Percentiles rank a stretch among this genome's conserved stretches.
Evolutionary conservation across 2,113 vertebrate species (phyloP).

Genomic region (crab-eating macaque (Macaca fascicularis)): DNA sequence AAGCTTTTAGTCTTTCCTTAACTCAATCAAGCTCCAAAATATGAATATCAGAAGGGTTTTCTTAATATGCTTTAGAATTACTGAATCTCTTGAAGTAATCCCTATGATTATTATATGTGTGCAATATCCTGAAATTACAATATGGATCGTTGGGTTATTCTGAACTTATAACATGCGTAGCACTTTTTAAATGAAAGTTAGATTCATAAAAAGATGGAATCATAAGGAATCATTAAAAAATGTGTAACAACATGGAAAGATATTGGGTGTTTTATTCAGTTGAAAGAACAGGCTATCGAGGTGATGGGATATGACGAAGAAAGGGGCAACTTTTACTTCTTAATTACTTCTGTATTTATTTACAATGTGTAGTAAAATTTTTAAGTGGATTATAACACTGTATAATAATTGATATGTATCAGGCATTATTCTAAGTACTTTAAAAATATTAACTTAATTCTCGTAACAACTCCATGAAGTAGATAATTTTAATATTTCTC

Average conservation of each 20-base stretch:
- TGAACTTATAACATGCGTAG: not conserved
- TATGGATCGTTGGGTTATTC: not conserved
- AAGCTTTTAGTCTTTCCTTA: not conserved
- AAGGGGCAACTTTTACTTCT: not conserved
- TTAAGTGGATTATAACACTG: not conserved
- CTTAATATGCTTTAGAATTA: not conserved
- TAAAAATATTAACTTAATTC: constrained; percentile 31
- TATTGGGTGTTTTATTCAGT: not conserved
- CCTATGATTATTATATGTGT: not conserved
- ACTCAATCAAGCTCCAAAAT: constrained; percentile 22
- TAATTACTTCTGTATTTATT: not conserved
- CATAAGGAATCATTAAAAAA: not conserved
- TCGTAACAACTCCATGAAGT: not conserved
- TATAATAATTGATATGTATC: constrained; percentile 17
- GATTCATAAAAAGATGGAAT: not conserved
- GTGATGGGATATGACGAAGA: not conserved
- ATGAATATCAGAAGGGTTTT: constrained; percentile 48
- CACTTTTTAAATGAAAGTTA: not conserved
- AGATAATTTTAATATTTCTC: not conserved
- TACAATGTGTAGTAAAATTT: constrained; percentile 9
- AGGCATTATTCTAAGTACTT: not conserved
- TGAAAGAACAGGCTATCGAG: not conserved
- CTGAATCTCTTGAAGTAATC: not conserved
- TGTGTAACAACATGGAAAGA: not conserved
- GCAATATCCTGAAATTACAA: not conserved